Evolutionary conservation across 2,797 vertebrate species (phyloP), one percentile per base, ranked within the genome.

Genomic region (Pogonophryne albipinna): DNA sequence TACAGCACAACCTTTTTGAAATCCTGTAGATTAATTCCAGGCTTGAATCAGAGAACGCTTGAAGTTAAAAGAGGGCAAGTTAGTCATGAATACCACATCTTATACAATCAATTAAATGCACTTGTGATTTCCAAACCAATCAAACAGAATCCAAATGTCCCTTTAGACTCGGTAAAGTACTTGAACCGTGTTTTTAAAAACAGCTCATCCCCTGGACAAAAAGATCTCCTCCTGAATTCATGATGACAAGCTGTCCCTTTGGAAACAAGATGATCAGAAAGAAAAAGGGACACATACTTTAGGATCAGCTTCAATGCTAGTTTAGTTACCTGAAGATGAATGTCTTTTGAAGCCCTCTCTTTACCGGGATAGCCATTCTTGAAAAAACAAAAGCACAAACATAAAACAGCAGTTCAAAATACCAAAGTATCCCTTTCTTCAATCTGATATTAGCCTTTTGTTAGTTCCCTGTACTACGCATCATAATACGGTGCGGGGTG

Each of bases 281-380:
- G 85, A 57, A 76, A 76, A 79, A 70, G 27, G 65, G 47, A 73
- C 11, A 71, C 50, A 75, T 42, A 66, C 34, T 38, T 38, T 9
- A 38, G 50, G 64, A 80, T 78, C 42, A 85, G 73, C 82, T 71
- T 71, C 46, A 80, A 58, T 58, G 63, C 81, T 87, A 80, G 80
- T 85, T 87, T 82, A 88, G 82, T 94, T 95, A 95, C 95, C 95
- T 95, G 94, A 80, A 75, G 91, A 66, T 91, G 93, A 73, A 91
- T 76, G 86, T 94, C 94, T 94, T 95, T 95, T 91, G 94, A 91
- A 91, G 94, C 88, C 91, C 94, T 94, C 90, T 95, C 94, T 94
- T 93, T 95, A 94, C 85, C 87, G 72, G 95, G 94, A 88, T 93
- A 94, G 92, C 94, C 95, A 95, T 95, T 95, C 95, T 95, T 95